Percentiles rank a stretch among this genome's conserved stretches.
Conservation (phyloP, 2,888 invertebrate genomes). For the Andrena bicolor region DNA sequence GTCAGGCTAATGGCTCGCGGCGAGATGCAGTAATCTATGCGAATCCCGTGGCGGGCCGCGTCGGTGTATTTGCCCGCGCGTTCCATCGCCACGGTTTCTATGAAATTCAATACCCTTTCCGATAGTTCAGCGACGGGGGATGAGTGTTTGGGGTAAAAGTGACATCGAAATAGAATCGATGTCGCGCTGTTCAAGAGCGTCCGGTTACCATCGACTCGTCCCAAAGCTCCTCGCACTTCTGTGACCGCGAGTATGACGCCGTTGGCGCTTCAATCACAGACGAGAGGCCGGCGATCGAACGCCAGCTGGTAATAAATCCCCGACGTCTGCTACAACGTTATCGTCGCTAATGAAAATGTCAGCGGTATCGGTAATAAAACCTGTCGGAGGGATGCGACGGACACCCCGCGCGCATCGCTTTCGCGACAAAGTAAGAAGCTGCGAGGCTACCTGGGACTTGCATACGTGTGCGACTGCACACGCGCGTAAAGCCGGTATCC, state of each 20-base stretch:
- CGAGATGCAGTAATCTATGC: conserved; percentile 76
- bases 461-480: not conserved
- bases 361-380: conserved; percentile 9
- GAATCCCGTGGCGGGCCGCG: conserved; percentile 66
- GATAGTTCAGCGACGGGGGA: not conserved
- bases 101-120: conserved; percentile 42
- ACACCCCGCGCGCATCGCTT: not conserved
- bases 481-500: conserved; percentile 24
- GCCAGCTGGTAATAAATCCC: conserved; percentile 1
- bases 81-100: conserved; percentile 10
- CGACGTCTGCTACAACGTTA: not conserved
- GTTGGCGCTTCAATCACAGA: not conserved
- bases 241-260: not conserved
- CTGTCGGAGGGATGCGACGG: not conserved
- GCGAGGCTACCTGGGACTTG: not conserved
- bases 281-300: not conserved
- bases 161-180: conserved; percentile 10
- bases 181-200: not conserved
- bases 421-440: conserved; percentile 19
- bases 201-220: no score
- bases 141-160: conserved; percentile 13
- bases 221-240: not conserved
- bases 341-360: conserved; percentile 17
- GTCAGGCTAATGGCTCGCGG: conserved; percentile 77
- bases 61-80: conserved; percentile 22